Percentiles rank a stretch among this genome's conserved stretches.
These are phyloP conservation scores for Brachymystax lenok DNA, from an alignment of 2,797 vertebrate species.

Conservation along the genomic window DNA sequence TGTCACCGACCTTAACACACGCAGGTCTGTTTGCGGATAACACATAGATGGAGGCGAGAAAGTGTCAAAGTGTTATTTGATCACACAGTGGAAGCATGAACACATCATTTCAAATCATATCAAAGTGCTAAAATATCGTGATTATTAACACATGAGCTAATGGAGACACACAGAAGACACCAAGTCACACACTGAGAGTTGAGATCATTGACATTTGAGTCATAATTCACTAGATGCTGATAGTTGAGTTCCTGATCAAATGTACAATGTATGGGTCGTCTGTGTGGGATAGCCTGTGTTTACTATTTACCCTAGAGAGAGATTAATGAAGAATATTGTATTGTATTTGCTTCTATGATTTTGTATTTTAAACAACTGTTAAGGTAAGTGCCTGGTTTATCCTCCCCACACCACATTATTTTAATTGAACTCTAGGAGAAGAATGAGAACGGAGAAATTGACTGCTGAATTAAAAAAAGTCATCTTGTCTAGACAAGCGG, in stretches of 20 bases:
- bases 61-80: not conserved
- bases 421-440: constrained; percentile 16
- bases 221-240: not conserved
- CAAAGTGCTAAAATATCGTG: not conserved
- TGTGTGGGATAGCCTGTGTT: not conserved
- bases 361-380: not conserved
- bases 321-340: not conserved
- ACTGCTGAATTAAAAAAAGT: constrained; percentile 60
- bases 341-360: not conserved
- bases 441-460: constrained; percentile 30
- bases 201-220: not conserved
- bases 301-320: not conserved
- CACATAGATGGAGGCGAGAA: not conserved
- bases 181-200: not conserved
- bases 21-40: not conserved
- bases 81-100: not conserved
- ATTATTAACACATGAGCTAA: not conserved
- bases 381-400: not conserved
- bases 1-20: not conserved
- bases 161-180: not conserved
- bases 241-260: constrained; percentile 3
- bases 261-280: not conserved
- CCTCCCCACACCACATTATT: not conserved
- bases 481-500: constrained; percentile 60
- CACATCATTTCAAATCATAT: no score